Base-by-base conservation (phyloP, 1,140 invertebrate species). In the Daktulosphaira vitifoliae region DNA sequence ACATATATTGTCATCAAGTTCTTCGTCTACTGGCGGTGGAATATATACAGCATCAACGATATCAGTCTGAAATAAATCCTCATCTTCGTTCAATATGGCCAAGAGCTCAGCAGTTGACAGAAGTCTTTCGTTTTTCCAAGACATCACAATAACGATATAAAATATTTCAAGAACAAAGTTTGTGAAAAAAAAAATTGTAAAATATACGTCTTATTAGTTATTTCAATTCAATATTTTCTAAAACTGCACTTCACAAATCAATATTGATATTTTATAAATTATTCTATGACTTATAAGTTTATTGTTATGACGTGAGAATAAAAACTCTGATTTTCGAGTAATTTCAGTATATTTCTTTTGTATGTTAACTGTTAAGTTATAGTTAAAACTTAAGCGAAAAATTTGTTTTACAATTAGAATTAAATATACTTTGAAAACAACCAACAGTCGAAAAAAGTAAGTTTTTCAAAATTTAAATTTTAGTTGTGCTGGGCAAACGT, bases 1-100 rank as follows among this genome's bases (percentile, higher is more conserved):
- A 44, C 23, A 44, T 46, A 67, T 20, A n/a, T 67, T 49, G 26
- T 59, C 66, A 37, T 65, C 25, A 38, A 65, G 20, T 62, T 67
- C 53, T 67, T 23, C 26, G 53, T 67, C 54, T 39, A 62, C 54
- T 29, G 20, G n/a, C n/a, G n/a, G n/a, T n/a, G n/a, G n/a, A n/a
- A n/a, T n/a, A n/a, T n/a, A n/a, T n/a, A n/a, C n/a, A n/a, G 33
- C 65, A 59, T 49, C 53, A 25, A 66, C 23, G 26, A 13, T 0
- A 15, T 59, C 42, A 53, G 37, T 56, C 18, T 52, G 39, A 3
- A 50, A 50, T 44, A 42, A 23, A 42, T 39, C 33, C 8, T 39
- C 53, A 56, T 39, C 16, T 23, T 56, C 37, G 3, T 56, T 20
- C 15, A 56, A 38, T 56, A 56, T 38, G 15, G 26, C 53, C 8